Percentiles rank a stretch among this genome's conserved stretches.
phyloP scores from a whole-genome alignment of 2,888 invertebrate species.

The Neocrepidodera transversa region DNA sequence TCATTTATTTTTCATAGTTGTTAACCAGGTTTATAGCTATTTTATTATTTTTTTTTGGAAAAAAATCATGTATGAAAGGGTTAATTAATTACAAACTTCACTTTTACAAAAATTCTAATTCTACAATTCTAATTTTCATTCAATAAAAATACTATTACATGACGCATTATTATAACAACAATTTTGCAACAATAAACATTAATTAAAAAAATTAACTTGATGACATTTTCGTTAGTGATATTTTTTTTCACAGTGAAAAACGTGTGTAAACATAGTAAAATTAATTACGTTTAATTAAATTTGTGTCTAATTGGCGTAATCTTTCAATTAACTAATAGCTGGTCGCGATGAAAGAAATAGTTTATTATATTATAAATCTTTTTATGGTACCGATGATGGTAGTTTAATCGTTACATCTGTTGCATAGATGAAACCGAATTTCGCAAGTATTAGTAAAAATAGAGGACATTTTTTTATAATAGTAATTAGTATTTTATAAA shows the following conservation, averaged over 20 bases:
- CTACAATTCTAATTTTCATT: neutral
- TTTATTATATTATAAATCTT: conserved; percentile 2
- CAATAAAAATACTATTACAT: neutral
- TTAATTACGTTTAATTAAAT: neutral
- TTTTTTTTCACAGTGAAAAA: neutral
- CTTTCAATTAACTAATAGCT: neutral
- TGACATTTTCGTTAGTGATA: neutral
- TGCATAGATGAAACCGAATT: neutral
- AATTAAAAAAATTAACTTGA: neutral
- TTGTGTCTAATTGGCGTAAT: neutral
- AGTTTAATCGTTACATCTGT: neutral
- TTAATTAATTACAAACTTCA: too few species aligned
- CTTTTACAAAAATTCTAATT: too few species aligned
- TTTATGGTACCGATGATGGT: neutral
- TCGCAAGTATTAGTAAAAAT: neutral
- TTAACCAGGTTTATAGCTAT: too few species aligned
- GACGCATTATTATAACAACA: neutral
- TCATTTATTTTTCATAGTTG: too few species aligned
- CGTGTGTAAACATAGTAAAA: neutral
- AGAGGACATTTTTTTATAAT: neutral
- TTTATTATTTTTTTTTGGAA: too few species aligned
- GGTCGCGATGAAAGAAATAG: neutral
- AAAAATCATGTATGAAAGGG: too few species aligned
- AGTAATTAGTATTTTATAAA: too few species aligned
- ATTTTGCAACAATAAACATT: neutral